Evolutionary conservation across 2,888 invertebrate species (phyloP).

Genomic region (Homarus gammarus): DNA sequence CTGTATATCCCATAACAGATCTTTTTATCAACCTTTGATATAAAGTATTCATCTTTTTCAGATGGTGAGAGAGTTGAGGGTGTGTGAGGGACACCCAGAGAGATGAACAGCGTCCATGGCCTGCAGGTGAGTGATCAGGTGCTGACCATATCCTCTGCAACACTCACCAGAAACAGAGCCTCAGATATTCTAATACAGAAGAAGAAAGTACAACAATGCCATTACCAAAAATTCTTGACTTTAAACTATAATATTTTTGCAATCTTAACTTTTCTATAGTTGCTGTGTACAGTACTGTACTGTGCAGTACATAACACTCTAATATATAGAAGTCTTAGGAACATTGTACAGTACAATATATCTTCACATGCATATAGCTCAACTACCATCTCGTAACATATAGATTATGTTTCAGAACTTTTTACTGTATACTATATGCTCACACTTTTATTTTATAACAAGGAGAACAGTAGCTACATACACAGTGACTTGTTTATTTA

Average conservation of each 20-base stretch:
- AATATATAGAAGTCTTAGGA: too few species aligned
- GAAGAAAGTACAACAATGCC: neutral
- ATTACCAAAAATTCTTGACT: neutral
- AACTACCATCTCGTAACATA: too few species aligned
- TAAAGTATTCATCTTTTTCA: neutral
- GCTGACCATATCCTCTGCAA: too few species aligned
- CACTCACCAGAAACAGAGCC: too few species aligned
- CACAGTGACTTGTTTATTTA: neutral
- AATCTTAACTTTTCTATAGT: neutral
- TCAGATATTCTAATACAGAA: too few species aligned
- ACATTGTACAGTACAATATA: too few species aligned
- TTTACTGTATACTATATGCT: too few species aligned
- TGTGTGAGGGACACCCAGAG: constrained; percentile 42
- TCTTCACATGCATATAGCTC: too few species aligned
- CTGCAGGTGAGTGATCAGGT: constrained; percentile 37
- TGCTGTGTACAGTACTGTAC: neutral
- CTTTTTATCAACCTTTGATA: neutral
- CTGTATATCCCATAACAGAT: neutral
- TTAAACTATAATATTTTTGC: neutral
- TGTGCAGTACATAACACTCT: too few species aligned
- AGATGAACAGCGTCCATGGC: constrained; percentile 60
- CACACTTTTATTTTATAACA: too few species aligned
- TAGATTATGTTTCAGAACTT: too few species aligned
- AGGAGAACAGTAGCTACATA: too few species aligned
- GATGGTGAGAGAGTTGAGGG: constrained; percentile 31